Base-by-base conservation (phyloP, 2,797 vertebrate genomes). In the Cetoscarus ocellatus region DNA sequence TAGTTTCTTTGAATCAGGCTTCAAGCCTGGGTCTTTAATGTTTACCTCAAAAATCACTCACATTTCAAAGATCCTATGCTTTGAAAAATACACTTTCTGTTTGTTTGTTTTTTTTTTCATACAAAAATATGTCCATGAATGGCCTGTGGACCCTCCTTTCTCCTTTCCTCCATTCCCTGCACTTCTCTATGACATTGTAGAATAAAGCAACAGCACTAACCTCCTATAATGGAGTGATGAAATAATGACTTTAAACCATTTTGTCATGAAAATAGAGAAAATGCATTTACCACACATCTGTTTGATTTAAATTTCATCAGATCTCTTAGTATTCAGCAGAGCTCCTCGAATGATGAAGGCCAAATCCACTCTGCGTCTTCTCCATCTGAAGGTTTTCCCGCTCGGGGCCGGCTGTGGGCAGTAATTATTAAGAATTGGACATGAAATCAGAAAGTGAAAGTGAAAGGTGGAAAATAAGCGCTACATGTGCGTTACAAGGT, bases 391-490 rank as follows among this genome's bases (percentile, higher is more conserved):
- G 18, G 18, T 50, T 59, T 44, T 27, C 27, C 44, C 15, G 13
- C 39, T 45, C 7, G 68, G 66, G 62, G 9, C 13, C 66, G 50
- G 35, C 19, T 40, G 55, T 61, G 59, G 36, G 60, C 58, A 56
- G 55, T 47, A 70, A 73, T 68, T 47, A 63, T 56, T n/a, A 40
- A 42, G 70, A 74, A 73, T 36, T 60, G 56, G 75, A 80, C 54
- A 42, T 62, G 67, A 79, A 83, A 61, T 64, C 52, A 52, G 49
- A 71, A 83, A 83, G 75, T 60, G 47, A 73, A 80, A 81, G 69
- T 60, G 71, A 87, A 82, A 69, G 55, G 70, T 43, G 64, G 67
- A 77, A 85, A 84, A 86, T 48, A 49, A 77, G 49, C 49, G 45
- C 52, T 54, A 19, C 56, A 60, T 45, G 35, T 43, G 27, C 55